A percentile compares a stretch with the other conserved stretches of the same genome.
Conservation (phyloP, 2,888 invertebrate genomes). For the Spilarctia lutea region DNA sequence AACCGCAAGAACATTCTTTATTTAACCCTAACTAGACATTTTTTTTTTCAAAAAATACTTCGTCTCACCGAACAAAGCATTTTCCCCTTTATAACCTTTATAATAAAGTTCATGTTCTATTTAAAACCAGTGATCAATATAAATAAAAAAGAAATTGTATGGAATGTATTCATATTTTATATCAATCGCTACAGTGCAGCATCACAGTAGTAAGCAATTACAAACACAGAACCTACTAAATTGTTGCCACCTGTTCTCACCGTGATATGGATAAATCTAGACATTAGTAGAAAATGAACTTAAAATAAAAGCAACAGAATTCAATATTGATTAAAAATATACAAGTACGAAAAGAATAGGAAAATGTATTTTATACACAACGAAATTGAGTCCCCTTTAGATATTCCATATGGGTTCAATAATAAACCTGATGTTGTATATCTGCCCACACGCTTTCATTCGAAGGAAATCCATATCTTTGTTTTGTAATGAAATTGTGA, state of each 20-base stretch:
- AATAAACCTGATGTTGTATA: conserved; percentile 70
- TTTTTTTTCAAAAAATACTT: conserved; percentile 14
- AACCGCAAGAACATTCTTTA: conserved; percentile 41
- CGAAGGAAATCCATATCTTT: conserved; percentile 78
- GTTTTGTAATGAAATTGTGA: conserved; percentile 83
- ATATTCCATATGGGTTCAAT: conserved; percentile 23
- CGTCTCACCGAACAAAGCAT: conserved; percentile 27
- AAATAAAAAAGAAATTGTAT: conserved; percentile 25
- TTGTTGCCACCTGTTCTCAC: conserved; percentile 79
- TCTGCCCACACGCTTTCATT: conserved; percentile 81
- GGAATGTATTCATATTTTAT: conserved; percentile 65
- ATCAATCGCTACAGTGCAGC: conserved; percentile 69
- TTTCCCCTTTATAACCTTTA: conserved; percentile 9
- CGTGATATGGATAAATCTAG: conserved; percentile 65
- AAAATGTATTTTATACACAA: conserved; percentile 51
- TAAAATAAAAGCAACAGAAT: conserved; percentile 39
- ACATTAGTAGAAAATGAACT: conserved; percentile 45
- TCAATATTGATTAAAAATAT: conserved; percentile 41
- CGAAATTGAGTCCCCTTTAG: conserved; percentile 51
- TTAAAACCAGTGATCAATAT: neutral
- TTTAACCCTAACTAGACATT: conserved; percentile 39
- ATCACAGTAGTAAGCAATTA: conserved; percentile 78
- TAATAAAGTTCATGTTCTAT: conserved; percentile 8
- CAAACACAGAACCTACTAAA: conserved; percentile 75
- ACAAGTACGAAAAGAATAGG: conserved; percentile 26